Percentiles rank a stretch among this genome's conserved stretches.
These are phyloP conservation scores for Macrotus californicus DNA, from an alignment of 2,113 vertebrate genomes.

Conservation along the genomic window DNA sequence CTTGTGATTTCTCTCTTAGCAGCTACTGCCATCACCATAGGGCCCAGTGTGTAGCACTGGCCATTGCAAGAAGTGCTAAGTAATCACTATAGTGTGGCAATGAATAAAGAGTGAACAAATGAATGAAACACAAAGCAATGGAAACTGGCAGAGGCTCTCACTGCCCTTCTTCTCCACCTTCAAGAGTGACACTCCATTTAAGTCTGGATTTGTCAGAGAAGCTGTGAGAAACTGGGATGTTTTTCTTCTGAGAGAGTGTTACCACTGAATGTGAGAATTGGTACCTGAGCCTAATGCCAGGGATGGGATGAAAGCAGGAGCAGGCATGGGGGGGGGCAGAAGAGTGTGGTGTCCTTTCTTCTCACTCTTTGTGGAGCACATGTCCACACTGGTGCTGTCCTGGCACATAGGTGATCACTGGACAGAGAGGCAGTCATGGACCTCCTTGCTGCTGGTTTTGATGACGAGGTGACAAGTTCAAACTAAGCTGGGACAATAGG, in stretches of 20 bases:
- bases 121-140: accelerated
- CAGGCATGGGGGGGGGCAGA: background rate
- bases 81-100: background rate
- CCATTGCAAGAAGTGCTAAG: background rate
- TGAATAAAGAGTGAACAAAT: background rate
- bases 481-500: background rate
- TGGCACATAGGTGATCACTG: background rate
- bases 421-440: background rate
- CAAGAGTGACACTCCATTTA: background rate
- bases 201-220: background rate
- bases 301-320: background rate
- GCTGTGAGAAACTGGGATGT: background rate
- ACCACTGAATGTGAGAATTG: background rate
- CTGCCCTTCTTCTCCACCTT: background rate
- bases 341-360: background rate
- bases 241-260: background rate
- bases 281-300: background rate
- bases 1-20: background rate
- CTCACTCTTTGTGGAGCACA: accelerated
- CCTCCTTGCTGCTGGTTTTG: background rate
- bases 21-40: background rate
- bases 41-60: too few species aligned
- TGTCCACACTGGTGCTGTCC: background rate
- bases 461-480: background rate
- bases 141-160: background rate